Base-by-base conservation (phyloP, 2,888 invertebrate species). In the Lithophane semibrunnea region DNA sequence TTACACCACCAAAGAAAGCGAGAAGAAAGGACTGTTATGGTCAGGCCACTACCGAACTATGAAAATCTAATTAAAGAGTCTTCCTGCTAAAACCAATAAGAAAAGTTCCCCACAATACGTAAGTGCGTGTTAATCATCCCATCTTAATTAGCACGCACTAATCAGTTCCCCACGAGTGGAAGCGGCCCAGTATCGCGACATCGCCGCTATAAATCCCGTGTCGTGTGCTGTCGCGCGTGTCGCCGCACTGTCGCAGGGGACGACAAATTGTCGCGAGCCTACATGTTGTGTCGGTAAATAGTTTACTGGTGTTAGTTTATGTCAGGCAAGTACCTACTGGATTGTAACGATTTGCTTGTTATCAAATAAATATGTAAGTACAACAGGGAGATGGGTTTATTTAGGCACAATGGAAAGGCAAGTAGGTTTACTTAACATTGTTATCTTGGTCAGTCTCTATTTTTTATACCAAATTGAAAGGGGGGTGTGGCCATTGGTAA, bases 151-250 rank as follows among this genome's bases (percentile, higher is more conserved):
- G 75, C 72, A 9, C 69, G 60, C 58, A 64, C 65, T 79, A 72
- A 86, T 84, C 73, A 73, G 64, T 24, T 66, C 56, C 37, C 21
- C 13, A 1, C 65, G 61, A 80, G 54, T 77, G 60, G 61, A 66
- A 75, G 52, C 58, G 44, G n/a, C 18, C 67, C 69, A 21, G 65
- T 73, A 80, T 80, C 80, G 68, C 37, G 24, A 68, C 61, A 75
- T 80, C 80, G 78, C 79, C 80, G 78, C 83, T 68, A 85, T 85
- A 82, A 87, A 87, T 87, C 70, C 74, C 54, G 79, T 77, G 73
- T 80, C 73, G 82, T 84, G 78, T 75, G 73, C 60, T 66, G 76
- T 84, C 74, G 79, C 82, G 71, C 73, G 77, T 84, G 75, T 74
- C 75, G 82, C 54, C 54, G 60, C 70, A 10, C 37, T 60, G 74